Evolutionary conservation across 2,797 vertebrate species (phyloP), one percentile per base, ranked within the genome.

Genomic region (Sparidentex hasta): DNA sequence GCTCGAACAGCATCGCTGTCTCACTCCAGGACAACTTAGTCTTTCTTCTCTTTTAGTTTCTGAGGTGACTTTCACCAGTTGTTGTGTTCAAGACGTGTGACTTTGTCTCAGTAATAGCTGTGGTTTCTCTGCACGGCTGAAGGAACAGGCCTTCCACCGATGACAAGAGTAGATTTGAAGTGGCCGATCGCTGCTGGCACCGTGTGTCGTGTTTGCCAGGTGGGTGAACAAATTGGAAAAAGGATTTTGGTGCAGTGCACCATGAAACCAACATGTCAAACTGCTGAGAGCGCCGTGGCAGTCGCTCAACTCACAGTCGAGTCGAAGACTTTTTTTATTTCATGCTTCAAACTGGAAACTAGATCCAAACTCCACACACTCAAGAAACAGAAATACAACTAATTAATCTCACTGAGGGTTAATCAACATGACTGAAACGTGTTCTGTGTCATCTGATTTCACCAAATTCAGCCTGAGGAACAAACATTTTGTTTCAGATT

Each of bases 191-290:
- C 23, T 9, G 74, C 38, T 7, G 5, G 18, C 65, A 17, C 25
- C 12, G 16, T 5, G 43, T 55, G 64, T 43, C 2, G 3, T 44
- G 59, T 70, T 77, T 57, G 55, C 33, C 63, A 66, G 55, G 47
- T n/a, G 55, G 55, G n/a, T 44, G 59, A 74, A 59, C 65, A 61
- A 14, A 65, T 74, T 21, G 16, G 55, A 61, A 4, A 59, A 25
- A 44, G 54, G 43, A 44, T 61, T 68, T 48, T 64, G 38, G 74
- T 65, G 80, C 74, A 78, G 48, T 43, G 21, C 65, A 78, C 20
- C 61, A 56, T 78, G 80, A 74, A 78, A 65, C 21, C 58, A 56
- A 51, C 66, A 43, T 11, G 50, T 63, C 58, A 63, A 7, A 33
- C n/a, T 12, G 41, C 58, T 63, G 27, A 33, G 20, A 57, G 43